A percentile compares a stretch with the other conserved stretches of the same genome.
phyloP scores from a whole-genome alignment of 1,140 invertebrate species.

The Ctenoplectra terminalis region DNA sequence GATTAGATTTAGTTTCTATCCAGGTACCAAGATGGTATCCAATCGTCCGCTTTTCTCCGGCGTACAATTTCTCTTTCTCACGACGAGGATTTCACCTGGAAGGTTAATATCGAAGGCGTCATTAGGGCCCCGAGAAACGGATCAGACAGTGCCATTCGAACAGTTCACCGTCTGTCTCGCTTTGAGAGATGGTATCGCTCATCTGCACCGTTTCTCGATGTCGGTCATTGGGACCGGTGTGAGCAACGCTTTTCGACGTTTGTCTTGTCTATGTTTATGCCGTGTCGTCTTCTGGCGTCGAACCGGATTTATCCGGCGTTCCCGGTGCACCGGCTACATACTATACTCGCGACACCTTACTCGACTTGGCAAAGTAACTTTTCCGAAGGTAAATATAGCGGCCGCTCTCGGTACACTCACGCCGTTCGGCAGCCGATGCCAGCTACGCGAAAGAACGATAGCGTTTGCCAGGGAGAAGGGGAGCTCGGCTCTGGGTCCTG shows the following conservation, averaged over 20 bases:
- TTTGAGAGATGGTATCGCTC: neutral
- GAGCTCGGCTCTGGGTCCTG: constrained; percentile 36
- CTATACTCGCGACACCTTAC: constrained; percentile 74
- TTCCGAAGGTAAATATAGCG: constrained; percentile 74
- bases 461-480: constrained; percentile 40
- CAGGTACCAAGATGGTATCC: too few species aligned
- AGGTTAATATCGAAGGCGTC: neutral
- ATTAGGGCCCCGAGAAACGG: too few species aligned
- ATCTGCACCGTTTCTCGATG: neutral
- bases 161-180: too few species aligned
- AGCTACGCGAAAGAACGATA: constrained; percentile 50
- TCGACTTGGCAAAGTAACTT: constrained; percentile 76
- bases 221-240: constrained; percentile 35
- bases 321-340: constrained; percentile 68
- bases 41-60: neutral
- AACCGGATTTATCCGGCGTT: constrained; percentile 75
- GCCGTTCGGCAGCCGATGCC: constrained; percentile 67
- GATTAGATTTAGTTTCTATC: neutral
- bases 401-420: constrained; percentile 67
- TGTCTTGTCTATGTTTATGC: constrained; percentile 68
- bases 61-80: too few species aligned
- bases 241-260: constrained; percentile 54
- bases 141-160: too few species aligned
- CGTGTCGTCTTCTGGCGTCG: constrained; percentile 65
- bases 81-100: constrained; percentile 16